Base-by-base conservation (phyloP, 2,888 invertebrate species). In the Beris chalybata region DNA sequence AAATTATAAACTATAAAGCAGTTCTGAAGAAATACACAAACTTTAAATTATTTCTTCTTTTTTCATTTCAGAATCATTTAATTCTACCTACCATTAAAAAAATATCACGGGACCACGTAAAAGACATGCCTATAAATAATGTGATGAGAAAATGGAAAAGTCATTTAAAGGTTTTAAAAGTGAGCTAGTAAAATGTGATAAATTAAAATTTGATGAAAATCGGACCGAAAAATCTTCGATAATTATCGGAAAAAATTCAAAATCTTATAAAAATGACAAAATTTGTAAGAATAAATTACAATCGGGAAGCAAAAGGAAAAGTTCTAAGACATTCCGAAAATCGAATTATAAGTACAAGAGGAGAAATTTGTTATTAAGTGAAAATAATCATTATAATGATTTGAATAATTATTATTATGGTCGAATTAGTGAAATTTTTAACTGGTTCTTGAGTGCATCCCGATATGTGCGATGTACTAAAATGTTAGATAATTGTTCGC, bases 341-440 rank as follows among this genome's bases (percentile, higher is more conserved):
- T 78, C 79, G 70, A 79, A 79, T 72, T 79, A 79, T 74, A 79
- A 79, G 73, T 79, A 80, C 74, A 79, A 79, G 71, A 77, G 79
- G 73, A 79, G 79, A 80, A 67, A 47, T 13, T 22, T 22, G 22
- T 38, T 38, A 7, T 38, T 38, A 38, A 38, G 38, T 38, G 9
- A 38, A 3, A 38, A 38, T 38, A 29, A 12, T 53, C 9, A 22
- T 53, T 4, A 11, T 22, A 53, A 38, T 38, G 29, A 12, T 53
- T 22, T 9, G n/a, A 9, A 11, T 22, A 53, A 38, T 38, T 38
- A 7, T 38, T 12, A 22, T 30, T 29, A 9, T 30, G 48, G 56
- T 57, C 11, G 48, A 47, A 55, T 53, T 32, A 58, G 15, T 54
- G 32, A 59, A 48, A 48, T 55, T 44, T 53, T 50, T 48, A 58